Conservation (phyloP, 2,888 invertebrate species). For the Xylota segnis region DNA sequence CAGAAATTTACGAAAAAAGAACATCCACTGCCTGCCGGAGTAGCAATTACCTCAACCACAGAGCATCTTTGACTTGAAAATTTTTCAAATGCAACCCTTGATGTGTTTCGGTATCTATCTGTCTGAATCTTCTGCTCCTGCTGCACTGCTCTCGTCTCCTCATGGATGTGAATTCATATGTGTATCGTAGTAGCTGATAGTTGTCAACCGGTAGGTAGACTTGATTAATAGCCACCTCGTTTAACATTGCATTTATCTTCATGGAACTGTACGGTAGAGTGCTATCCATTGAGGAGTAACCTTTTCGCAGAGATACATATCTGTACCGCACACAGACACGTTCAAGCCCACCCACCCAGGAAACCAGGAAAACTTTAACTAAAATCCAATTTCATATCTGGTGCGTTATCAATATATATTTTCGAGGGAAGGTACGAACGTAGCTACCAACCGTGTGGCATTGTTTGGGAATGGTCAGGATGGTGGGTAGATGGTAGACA, state of each 20-base stretch:
- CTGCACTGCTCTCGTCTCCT: background rate
- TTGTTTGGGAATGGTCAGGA: constrained; percentile 25
- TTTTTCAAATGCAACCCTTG: constrained; percentile 48
- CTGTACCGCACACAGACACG: background rate
- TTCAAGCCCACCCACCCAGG: background rate
- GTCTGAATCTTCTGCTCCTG: constrained; percentile 47
- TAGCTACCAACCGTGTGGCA: no score
- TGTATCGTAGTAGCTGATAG: constrained; percentile 25
- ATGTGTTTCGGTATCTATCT: constrained; percentile 58
- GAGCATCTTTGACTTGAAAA: constrained; percentile 22
- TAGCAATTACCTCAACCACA: constrained; percentile 20
- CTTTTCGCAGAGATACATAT: constrained; percentile 47
- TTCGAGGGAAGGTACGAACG: constrained; percentile 31
- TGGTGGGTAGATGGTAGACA: constrained; percentile 36
- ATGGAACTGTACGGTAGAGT: constrained; percentile 29
- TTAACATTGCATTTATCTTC: constrained; percentile 68
- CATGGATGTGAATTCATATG: constrained; percentile 1
- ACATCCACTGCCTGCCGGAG: background rate
- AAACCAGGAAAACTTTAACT: constrained; percentile 63
- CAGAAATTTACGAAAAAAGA: constrained; percentile 15
- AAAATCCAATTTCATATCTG: constrained; percentile 72
- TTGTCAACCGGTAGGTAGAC: constrained; percentile 64
- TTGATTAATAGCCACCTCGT: constrained; percentile 72
- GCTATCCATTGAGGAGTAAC: constrained; percentile 21
- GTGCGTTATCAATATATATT: constrained; percentile 70